Base-by-base conservation (phyloP, 2,888 invertebrate genomes). In the Ctenicera cuprea region DNA sequence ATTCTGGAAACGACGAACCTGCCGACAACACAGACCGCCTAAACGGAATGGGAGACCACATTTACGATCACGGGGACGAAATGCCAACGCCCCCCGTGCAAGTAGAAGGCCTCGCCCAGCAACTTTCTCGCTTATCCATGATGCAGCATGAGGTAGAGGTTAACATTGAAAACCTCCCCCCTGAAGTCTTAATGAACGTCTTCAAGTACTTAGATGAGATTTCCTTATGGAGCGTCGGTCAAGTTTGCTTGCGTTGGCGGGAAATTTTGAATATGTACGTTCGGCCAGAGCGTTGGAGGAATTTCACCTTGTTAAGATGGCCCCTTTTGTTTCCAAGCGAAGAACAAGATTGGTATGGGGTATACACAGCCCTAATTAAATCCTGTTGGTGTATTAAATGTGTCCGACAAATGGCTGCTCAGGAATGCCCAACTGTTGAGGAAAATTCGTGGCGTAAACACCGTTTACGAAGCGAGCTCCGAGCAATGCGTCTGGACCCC, bases 1-100 rank as follows among this genome's bases (percentile, higher is more conserved):
- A 97, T 86, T 97, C 97, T 0, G 98, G 97, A 0, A 98, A 97
- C 85, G 98, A 98, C 85, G 97, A 98, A 84, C 97, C 97, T 0
- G 92, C 92, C 43, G 95, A 95, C 84, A 85, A 91, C 62, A 90
- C 75, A 38, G 82, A 80, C 63, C 73, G 79, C 20, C 72, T 73
- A 12, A 78, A 79, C 68, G 76, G 76, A 12, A 57, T 26, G 20
- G 66, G 37, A n/a, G 66, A 63, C 14, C 54, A 61, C 5, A n/a
- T 22, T 9, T 48, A 50, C 54, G 72, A 71, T 50, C 78, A 77
- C 59, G 76, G 76, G n/a, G 78, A 76, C 64, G 76, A 76, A 14
- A 75, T 74, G 20, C 69, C 70, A n/a, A 67, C 63, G 16, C 75
- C 76, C n/a, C 75, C 77, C 16, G 77, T 79, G 0, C 70, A 75